Conservation (phyloP, 2,888 invertebrate genomes). For the Polia nebulosa region DNA sequence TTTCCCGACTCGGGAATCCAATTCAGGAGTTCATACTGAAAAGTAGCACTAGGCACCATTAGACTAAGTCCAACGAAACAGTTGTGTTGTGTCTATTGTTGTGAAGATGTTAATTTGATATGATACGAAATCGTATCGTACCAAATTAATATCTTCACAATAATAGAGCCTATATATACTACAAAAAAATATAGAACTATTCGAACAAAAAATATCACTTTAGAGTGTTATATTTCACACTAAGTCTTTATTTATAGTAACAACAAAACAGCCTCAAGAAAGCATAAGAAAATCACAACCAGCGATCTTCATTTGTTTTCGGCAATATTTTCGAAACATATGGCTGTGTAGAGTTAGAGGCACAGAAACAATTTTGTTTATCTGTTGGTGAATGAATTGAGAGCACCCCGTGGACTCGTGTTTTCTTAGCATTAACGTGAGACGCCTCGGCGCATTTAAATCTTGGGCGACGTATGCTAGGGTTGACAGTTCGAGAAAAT, state of each 20-base stretch:
- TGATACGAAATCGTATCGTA: no score
- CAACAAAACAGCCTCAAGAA: not conserved
- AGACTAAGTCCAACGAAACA: not conserved
- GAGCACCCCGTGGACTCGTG: constrained; percentile 85
- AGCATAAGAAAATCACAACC: not conserved
- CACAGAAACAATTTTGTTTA: constrained; percentile 79
- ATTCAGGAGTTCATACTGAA: not conserved
- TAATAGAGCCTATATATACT: no score
- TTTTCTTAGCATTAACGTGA: constrained; percentile 88
- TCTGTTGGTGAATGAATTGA: constrained; percentile 86
- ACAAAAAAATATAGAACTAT: no score
- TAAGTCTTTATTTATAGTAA: no score
- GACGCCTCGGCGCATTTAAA: constrained; percentile 83
- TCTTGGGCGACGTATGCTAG: constrained; percentile 82
- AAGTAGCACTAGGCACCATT: not conserved
- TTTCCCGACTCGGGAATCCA: not conserved
- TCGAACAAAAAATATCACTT: no score
- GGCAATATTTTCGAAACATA: constrained; percentile 41
- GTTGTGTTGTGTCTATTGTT: no score
- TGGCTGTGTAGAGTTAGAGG: constrained; percentile 34
- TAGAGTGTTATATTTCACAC: no score
- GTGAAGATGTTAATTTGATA: no score
- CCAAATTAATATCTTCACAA: no score
- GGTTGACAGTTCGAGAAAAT: constrained; percentile 70
- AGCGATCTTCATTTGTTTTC: constrained; percentile 33